These are phyloP conservation scores for Rynchops niger DNA, from an alignment of 2,113 vertebrate genomes.

Conservation along the genomic window DNA sequence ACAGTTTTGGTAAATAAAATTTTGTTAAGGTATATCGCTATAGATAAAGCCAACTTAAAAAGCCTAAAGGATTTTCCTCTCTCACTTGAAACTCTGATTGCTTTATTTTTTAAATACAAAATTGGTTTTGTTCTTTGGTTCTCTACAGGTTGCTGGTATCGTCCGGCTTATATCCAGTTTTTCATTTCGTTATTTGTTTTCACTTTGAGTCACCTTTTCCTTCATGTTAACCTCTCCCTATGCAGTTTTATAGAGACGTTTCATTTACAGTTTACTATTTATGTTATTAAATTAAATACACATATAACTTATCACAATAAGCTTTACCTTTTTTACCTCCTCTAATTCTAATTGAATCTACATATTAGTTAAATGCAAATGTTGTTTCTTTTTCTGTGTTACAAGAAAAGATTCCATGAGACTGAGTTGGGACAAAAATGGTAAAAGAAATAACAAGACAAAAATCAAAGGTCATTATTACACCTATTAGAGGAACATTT, in stretches of 20 bases:
- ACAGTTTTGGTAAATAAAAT: background rate
- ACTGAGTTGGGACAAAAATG: background rate
- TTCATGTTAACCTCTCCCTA: background rate
- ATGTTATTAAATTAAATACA: background rate
- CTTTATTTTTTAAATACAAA: background rate
- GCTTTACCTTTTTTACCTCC: background rate
- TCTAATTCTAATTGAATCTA: background rate
- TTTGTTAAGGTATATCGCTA: background rate
- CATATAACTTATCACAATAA: background rate
- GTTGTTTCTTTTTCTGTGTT: background rate
- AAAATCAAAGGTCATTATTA: background rate
- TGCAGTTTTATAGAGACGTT: background rate
- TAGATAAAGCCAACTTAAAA: background rate
- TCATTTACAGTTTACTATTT: background rate
- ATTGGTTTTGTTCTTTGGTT: background rate
- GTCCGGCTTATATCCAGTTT: background rate
- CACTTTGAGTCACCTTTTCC: background rate
- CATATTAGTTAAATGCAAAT: background rate
- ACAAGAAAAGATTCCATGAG: background rate
- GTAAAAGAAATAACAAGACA: background rate
- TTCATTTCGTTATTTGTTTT: background rate
- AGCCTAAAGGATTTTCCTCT: background rate
- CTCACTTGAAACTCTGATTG: background rate
- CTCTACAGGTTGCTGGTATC: background rate
- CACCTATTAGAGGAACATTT: background rate